A percentile compares a stretch with the other conserved stretches of the same genome.
These are phyloP conservation scores for Spea bombifrons DNA, from an alignment of 2,113 vertebrate species.

Conservation along the genomic window DNA sequence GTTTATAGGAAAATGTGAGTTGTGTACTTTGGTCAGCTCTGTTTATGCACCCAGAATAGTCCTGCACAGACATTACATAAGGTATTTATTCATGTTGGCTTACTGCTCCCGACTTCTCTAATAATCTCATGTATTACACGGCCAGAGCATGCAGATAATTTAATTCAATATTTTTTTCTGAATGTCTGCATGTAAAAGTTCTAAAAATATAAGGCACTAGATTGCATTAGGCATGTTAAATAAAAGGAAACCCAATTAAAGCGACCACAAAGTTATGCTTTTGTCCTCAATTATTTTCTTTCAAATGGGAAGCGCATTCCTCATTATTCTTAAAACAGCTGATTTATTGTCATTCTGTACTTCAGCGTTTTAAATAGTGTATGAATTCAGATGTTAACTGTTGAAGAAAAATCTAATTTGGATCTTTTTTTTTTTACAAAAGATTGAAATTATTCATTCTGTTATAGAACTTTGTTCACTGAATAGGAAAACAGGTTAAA, in stretches of 20 bases:
- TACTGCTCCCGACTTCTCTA: slow-evolving; percentile 63
- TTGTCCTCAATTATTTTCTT: slow-evolving; percentile 26
- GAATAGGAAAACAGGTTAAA: background rate
- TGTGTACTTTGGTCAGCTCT: slow-evolving; percentile 52
- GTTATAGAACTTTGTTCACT: background rate
- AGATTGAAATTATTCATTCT: background rate
- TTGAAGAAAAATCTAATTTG: background rate
- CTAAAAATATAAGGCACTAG: slow-evolving; percentile 62
- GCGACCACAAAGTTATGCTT: slow-evolving; percentile 59
- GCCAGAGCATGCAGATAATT: slow-evolving; percentile 66
- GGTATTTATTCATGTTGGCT: slow-evolving; percentile 60
- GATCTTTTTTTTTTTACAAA: background rate
- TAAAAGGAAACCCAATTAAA: slow-evolving; percentile 64
- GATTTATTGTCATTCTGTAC: background rate
- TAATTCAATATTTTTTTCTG: slow-evolving; percentile 62
- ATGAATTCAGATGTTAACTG: background rate
- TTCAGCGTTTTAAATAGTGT: background rate
- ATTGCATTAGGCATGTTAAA: slow-evolving; percentile 70
- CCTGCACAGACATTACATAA: slow-evolving; percentile 60
- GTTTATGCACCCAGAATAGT: slow-evolving; percentile 54
- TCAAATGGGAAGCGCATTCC: slow-evolving; percentile 48
- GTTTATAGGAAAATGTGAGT: slow-evolving; percentile 62
- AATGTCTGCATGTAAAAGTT: slow-evolving; percentile 63
- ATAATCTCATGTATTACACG: slow-evolving; percentile 66
- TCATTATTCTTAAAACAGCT: slow-evolving; percentile 18